Evolutionary conservation across 1,140 invertebrate genomes (phyloP), one percentile per base, ranked within the genome.

Genomic region (Sycobia sp.): DNA sequence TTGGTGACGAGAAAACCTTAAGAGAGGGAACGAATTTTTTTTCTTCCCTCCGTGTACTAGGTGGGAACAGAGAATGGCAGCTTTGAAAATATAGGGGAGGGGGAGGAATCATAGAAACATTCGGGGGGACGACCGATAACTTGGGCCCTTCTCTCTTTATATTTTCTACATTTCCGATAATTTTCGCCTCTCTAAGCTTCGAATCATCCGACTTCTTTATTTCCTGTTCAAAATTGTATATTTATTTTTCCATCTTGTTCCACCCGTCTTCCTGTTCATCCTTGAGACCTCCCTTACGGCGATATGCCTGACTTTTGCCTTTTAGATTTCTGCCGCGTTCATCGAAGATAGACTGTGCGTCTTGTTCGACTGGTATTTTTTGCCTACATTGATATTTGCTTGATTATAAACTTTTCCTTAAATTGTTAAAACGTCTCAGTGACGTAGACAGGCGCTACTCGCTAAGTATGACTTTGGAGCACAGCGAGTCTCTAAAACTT

Each of bases 1-100:
- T 73, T 72, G 72, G 69, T 73, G 71, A 71, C 69, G 57, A 53
- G 61, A 59, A 51, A 67, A 58, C 65, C 70, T 71, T 69, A n/a
- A 47, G n/a, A 53, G 53, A 47, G 49, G 23, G 39, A 32, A 39
- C 65, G 50, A 71, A 71, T 69, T 71, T n/a, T n/a, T n/a, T n/a
- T n/a, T n/a, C n/a, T n/a, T 72, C 67, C 60, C 60, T 64, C 58
- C 58, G 57, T n/a, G n/a, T n/a, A n/a, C n/a, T n/a, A n/a, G n/a
- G 59, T 65, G 62, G 61, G 49, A 41, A 57, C 29, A 49, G 62
- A 41, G 65, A 56, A 62, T 44, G 62, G 46, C 20, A 62, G 38
- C 47, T n/a, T n/a, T n/a, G n/a, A n/a, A n/a, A n/a, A n/a, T n/a
- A n/a, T n/a, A n/a, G n/a, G n/a, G n/a, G n/a, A n/a, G n/a, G n/a